These are phyloP conservation scores for Cybosia mesomella DNA, from an alignment of 2,888 invertebrate species.

Conservation along the genomic window DNA sequence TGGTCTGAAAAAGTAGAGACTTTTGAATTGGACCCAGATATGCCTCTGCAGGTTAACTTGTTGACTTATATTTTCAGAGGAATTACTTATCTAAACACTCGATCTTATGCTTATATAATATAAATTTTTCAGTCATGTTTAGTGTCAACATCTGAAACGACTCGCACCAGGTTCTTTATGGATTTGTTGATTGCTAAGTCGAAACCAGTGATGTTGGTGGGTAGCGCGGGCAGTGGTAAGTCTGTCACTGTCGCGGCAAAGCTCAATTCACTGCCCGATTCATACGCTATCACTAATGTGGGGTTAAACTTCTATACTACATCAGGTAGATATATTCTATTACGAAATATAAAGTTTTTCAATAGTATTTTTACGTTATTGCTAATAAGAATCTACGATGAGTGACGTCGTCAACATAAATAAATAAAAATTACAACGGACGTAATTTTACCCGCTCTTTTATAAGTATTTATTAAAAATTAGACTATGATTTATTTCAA, in stretches of 20 bases:
- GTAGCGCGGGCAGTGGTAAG: constrained; percentile 96
- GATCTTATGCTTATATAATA: not conserved
- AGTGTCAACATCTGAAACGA: constrained; percentile 96
- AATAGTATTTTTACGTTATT: not conserved
- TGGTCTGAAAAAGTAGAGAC: constrained; percentile 94
- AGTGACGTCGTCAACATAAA: too few relatives aligned
- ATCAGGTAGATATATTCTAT: constrained; percentile 84
- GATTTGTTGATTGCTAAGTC: constrained; percentile 92
- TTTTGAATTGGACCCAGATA: constrained; percentile 94
- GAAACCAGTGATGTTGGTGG: constrained; percentile 96
- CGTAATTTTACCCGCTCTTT: too few relatives aligned
- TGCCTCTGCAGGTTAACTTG: constrained; percentile 92
- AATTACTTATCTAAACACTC: not conserved
- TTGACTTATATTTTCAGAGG: not conserved
- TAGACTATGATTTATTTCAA: too few relatives aligned
- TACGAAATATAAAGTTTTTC: not conserved
- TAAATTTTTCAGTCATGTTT: constrained; percentile 88
- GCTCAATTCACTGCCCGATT: constrained; percentile 90
- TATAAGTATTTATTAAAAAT: too few relatives aligned
- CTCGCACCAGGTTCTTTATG: constrained; percentile 95
- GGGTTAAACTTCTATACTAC: constrained; percentile 98
- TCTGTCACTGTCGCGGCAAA: constrained; percentile 96
- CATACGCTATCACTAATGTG: constrained; percentile 94
- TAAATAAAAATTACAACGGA: too few relatives aligned
- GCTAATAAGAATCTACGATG: not conserved